Conservation (phyloP, 2,113 vertebrate genomes). For the Trinectes maculatus region DNA sequence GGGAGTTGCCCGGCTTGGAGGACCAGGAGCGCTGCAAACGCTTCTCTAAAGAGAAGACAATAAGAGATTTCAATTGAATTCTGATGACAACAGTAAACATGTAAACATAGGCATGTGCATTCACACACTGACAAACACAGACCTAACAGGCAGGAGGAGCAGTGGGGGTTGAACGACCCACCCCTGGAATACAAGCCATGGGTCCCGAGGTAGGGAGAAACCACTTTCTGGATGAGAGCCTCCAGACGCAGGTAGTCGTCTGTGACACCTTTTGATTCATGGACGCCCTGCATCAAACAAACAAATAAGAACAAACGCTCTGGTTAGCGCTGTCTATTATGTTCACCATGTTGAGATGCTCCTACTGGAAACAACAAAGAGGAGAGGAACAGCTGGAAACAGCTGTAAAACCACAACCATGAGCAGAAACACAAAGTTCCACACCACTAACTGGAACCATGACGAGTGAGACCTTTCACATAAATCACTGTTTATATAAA, state of each 20-base stretch:
- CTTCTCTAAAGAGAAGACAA: constrained; percentile 82
- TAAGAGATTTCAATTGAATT: neutral
- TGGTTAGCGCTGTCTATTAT: too few species aligned
- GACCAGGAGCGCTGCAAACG: constrained; percentile 81
- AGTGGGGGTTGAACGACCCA: constrained; percentile 82
- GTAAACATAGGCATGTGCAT: neutral
- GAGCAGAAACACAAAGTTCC: neutral
- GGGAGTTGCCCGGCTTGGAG: constrained; percentile 72
- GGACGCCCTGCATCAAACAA: constrained; percentile 87
- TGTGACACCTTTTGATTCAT: constrained; percentile 90
- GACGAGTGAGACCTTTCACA: neutral
- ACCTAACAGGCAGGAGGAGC: constrained; percentile 93
- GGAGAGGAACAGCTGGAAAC: neutral
- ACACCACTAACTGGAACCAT: too few species aligned
- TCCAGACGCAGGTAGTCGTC: constrained; percentile 94
- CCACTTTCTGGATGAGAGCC: constrained; percentile 92
- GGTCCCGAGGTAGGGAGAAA: constrained; percentile 94
- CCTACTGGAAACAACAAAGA: too few species aligned
- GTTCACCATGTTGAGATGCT: too few species aligned
- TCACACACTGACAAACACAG: neutral
- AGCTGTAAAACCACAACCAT: constrained; percentile 2
- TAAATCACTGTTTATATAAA: neutral
- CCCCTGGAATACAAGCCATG: constrained; percentile 89
- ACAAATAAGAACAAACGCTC: too few species aligned
- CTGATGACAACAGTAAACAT: neutral